These are phyloP conservation scores for Polypterus senegalus DNA, from an alignment of 2,113 vertebrate species.

Conservation along the genomic window DNA sequence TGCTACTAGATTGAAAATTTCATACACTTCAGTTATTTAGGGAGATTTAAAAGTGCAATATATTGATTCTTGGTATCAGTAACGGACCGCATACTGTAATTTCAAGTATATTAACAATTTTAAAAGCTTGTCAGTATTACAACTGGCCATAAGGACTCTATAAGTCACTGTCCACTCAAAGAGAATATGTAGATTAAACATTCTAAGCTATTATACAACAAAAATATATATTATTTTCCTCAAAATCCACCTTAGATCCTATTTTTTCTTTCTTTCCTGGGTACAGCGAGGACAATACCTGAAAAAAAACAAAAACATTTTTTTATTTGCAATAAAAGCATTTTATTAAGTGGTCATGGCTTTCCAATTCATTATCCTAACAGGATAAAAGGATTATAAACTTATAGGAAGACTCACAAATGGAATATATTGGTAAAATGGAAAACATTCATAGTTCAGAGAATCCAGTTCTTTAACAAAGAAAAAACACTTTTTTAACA, in stretches of 20 bases:
- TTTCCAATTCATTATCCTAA: neutral
- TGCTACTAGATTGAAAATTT: too few species aligned
- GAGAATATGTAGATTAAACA: slow-evolving; percentile 22
- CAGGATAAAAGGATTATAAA: neutral
- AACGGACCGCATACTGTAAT: neutral
- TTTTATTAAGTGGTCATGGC: neutral
- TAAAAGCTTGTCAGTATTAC: slow-evolving; percentile 26
- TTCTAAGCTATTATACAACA: slow-evolving; percentile 24
- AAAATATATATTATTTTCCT: slow-evolving; percentile 27
- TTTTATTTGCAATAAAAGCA: neutral
- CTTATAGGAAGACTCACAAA: neutral
- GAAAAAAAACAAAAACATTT: slow-evolving; percentile 8
- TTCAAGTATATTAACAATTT: slow-evolving; percentile 1
- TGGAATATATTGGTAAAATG: neutral
- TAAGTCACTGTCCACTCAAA: slow-evolving; percentile 10
- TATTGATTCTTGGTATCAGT: too few species aligned
- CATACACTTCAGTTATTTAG: too few species aligned
- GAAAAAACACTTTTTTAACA: too few species aligned
- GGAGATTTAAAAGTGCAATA: too few species aligned
- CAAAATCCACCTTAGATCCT: slow-evolving; percentile 26
- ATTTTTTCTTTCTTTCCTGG: slow-evolving; percentile 92
- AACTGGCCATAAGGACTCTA: slow-evolving; percentile 8
- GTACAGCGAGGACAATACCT: slow-evolving; percentile 95
- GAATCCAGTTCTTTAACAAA: too few species aligned
- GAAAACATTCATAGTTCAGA: neutral